Evolutionary conservation across 2,113 vertebrate genomes (phyloP), one percentile per base, ranked within the genome.

Genomic region (Mionectes macconnelli): DNA sequence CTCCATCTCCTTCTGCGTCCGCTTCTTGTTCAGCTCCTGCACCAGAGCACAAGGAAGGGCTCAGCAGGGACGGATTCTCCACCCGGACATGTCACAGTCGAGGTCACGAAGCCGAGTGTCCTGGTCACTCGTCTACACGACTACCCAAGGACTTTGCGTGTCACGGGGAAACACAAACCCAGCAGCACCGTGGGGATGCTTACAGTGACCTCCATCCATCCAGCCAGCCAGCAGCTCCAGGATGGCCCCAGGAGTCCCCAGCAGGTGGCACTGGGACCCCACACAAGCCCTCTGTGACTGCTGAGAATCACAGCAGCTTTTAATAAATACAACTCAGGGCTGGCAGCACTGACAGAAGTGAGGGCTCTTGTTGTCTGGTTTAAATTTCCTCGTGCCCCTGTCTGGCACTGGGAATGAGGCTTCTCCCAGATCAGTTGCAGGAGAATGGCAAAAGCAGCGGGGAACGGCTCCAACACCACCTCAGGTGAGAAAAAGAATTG

Each of bases 1-100:
- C 98, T 99, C 99, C 99, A 99, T 99, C 97, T 99, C 99, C 95
- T 99, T 99, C 98, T 99, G 99, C 6, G 98, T 99, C 98, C 98
- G 98, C 98, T 99, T 99, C 92, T 99, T 99, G 97, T 99, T 99
- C 52, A 99, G 96, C 97, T 99, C 99, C 99, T 99, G 89, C 39
- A 10, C 13, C 63, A 80, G 56, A 93, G 62, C 39, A 94, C 79
- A 64, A 33, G 27, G 53, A 55, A 39, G 39, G 12, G 35, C 49
- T 56, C 14, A 49, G 37, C 35, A n/a, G 47, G 1, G 14, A 8
- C 18, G 12, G 16, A 24, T 12, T 5, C 52, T 42, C 20, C 14
- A 8, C 50, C 40, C 9, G 1, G 4, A 49, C 47, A 53, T 5
- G 24, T 56, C 13, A 4, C 5, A 14, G 37, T 4, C 12, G 12